These are phyloP conservation scores for Gallinago paraguaiae DNA, from an alignment of 2,113 vertebrate genomes.

Conservation along the genomic window DNA sequence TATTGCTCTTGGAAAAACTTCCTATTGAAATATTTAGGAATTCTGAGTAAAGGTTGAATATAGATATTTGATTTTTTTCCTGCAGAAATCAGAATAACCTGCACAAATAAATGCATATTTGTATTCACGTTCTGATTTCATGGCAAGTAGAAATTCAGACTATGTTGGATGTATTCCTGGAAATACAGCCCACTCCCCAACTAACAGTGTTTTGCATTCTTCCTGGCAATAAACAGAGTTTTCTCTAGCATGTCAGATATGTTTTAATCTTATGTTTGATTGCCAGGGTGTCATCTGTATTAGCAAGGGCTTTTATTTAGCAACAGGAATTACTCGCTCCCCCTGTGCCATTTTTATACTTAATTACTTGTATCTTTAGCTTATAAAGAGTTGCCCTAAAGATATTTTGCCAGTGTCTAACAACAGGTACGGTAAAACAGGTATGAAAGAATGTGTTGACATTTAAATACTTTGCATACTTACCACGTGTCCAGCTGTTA, in stretches of 20 bases:
- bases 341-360: rapidly evolving
- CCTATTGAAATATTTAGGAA: background rate
- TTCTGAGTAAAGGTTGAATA: background rate
- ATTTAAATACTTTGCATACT: background rate
- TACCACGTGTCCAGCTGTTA: background rate
- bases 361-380: background rate
- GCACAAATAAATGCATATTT: background rate
- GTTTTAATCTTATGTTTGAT: background rate
- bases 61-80: background rate
- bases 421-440: background rate
- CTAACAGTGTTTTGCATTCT: background rate
- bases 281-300: background rate
- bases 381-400: background rate
- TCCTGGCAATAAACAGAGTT: background rate
- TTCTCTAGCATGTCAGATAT: background rate
- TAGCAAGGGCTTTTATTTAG: background rate
- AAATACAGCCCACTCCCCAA: background rate
- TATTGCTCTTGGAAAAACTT: background rate
- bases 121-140: background rate
- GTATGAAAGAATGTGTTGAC: background rate
- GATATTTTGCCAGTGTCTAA: background rate
- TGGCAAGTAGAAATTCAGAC: background rate
- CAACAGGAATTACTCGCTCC: background rate
- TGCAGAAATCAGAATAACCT: background rate
- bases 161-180: background rate